Conservation (phyloP, 2,797 vertebrate genomes). For the Liparis tanakae region DNA sequence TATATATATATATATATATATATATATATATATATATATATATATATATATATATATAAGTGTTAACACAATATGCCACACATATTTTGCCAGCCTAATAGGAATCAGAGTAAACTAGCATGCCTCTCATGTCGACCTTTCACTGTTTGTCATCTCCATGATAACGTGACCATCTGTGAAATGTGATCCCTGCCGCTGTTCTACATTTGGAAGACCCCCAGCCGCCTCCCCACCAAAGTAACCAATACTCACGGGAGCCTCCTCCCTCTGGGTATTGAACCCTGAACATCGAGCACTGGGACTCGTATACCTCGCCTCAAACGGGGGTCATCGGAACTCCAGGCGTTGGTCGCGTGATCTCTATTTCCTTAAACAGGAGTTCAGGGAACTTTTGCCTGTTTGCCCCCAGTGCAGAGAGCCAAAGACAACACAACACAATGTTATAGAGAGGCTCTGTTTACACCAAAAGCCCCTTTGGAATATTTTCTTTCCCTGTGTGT, state of each 20-base stretch:
- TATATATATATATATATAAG: no score
- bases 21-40: no score
- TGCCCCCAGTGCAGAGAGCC: conserved; percentile 9
- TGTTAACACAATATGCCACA: neutral
- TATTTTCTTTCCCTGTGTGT: neutral
- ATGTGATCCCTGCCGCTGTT: conserved; percentile 27
- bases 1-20: no score
- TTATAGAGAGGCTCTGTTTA: neutral
- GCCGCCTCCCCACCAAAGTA: neutral
- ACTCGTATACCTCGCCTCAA: conserved; percentile 34
- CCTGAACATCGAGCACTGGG: conserved; percentile 20
- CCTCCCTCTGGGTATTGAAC: neutral
- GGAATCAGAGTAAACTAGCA: neutral
- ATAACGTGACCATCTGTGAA: conserved; percentile 32
- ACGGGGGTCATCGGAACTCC: conserved; percentile 33
- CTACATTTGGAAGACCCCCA: conserved; percentile 33
- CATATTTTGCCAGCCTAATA: neutral
- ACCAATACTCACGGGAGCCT: neutral
- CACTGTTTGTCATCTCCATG: conserved; percentile 6
- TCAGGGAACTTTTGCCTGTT: conserved; percentile 39
- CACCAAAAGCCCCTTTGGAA: neutral
- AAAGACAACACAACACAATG: conserved; percentile 30
- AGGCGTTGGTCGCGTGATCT: conserved; percentile 19
- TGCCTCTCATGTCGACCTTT: neutral
- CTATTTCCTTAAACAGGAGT: conserved; percentile 40